Percentiles rank a stretch among this genome's conserved stretches.
Evolutionary conservation across 2,888 invertebrate genomes (phyloP).

Genomic region (Drosophila paracracens): DNA sequence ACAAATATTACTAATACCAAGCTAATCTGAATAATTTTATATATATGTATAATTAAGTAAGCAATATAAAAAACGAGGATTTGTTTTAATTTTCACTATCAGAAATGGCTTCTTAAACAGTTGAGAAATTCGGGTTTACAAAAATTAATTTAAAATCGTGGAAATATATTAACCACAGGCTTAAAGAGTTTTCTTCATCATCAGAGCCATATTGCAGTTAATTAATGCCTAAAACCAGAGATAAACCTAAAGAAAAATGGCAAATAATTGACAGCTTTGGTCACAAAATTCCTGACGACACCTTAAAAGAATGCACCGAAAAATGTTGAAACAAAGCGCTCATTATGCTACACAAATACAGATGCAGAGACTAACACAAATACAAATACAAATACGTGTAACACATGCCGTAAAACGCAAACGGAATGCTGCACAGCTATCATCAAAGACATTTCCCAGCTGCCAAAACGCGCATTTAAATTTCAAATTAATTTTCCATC

Average conservation of each 20-base stretch:
- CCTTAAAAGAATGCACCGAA: constrained; percentile 30
- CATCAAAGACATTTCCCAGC: constrained; percentile 67
- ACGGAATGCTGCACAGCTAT: constrained; percentile 36
- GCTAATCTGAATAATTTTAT: background rate
- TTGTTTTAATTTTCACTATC: background rate
- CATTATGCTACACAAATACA: constrained; percentile 54
- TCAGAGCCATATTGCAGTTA: background rate
- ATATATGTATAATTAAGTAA: background rate
- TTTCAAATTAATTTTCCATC: constrained; percentile 79
- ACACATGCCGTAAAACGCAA: constrained; percentile 53
- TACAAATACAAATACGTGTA: constrained; percentile 22
- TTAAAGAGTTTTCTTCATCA: background rate
- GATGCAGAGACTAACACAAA: constrained; percentile 19
- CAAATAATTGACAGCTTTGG: background rate
- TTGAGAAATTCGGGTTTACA: background rate
- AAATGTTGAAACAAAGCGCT: constrained; percentile 45
- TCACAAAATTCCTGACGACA: constrained; percentile 13
- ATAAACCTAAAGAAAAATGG: background rate
- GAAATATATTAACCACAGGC: background rate
- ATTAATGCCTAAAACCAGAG: background rate
- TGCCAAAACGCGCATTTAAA: constrained; percentile 74
- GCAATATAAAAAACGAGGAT: background rate
- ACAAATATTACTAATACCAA: background rate
- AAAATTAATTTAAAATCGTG: background rate
- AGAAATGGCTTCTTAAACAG: background rate